Evolutionary conservation across 2,797 vertebrate genomes (phyloP), one percentile per base, ranked within the genome.

Genomic region (Micrastur ruficollis): DNA sequence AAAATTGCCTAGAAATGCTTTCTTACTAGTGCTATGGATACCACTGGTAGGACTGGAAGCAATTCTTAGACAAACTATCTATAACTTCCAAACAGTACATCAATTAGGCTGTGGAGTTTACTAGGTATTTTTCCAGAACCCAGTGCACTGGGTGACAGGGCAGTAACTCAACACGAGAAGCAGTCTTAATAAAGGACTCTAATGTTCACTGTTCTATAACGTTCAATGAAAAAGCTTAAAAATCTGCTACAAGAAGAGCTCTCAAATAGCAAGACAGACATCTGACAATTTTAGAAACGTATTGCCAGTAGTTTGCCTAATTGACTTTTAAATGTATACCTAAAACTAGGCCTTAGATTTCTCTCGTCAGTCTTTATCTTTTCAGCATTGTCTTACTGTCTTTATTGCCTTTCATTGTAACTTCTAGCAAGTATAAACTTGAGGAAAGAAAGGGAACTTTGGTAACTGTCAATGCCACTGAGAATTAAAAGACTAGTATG

Each of bases 271-370:
- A 90, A 96, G 70, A 84, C 34, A 73, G 55, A 44, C 62, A 94
- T 59, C 50, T 63, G 71, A 96, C 63, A 86, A 93, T 92, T 95
- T 90, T 89, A 85, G 89, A 93, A 93, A 84, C 14, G 44, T 82
- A 81, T 95, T 71, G 74, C 38, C 76, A 84, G 63, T 31, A 90
- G 66, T 89, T 86, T 89, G 74, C 50, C 50, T 89, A 91, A 94
- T 42, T 91, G 82, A 96, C 87, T 94, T 95, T 93, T 81, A 94
- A 94, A 96, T 89, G 46, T 46, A 29, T 62, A 72, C 76, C 73
- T 89, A 94, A 92, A 96, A 70, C 89, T 46, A 89, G 75, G 61
- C 56, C 67, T 83, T 56, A 49, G 52, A 87, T 87, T 89, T 93
- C 68, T 92, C 74, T 80, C 59, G 81, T 68, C 84, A 93, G 36